Percentiles rank a stretch among this genome's conserved stretches.
Evolutionary conservation across 2,113 vertebrate species (phyloP).

Genomic region (Catharus fuscescens): DNA sequence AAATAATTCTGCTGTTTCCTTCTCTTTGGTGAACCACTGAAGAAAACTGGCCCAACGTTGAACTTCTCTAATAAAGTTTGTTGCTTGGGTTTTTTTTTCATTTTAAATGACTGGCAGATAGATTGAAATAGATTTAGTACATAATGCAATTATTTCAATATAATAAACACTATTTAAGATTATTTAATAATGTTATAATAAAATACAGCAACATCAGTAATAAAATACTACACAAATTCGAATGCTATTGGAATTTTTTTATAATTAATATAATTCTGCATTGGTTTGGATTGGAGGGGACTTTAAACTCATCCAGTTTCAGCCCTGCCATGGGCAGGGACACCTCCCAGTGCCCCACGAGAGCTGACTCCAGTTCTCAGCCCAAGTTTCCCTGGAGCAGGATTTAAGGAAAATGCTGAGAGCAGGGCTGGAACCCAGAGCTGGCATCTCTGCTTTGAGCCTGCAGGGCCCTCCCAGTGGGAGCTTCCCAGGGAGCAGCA

Average conservation of each 20-base stretch:
- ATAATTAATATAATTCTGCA: background rate
- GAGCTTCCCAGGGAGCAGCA: background rate
- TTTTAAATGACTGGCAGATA: background rate
- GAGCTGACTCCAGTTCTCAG: accelerated
- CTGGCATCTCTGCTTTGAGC: background rate
- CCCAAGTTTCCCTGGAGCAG: background rate
- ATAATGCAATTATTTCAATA: background rate
- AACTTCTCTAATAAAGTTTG: background rate
- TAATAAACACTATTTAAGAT: background rate
- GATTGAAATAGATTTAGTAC: background rate
- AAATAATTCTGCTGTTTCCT: background rate
- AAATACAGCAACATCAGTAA: background rate
- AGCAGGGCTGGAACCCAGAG: accelerated
- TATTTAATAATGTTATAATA: background rate
- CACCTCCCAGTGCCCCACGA: background rate
- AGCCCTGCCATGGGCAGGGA: background rate
- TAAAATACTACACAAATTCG: accelerated
- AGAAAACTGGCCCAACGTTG: background rate
- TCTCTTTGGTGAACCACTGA: background rate
- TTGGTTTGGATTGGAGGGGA: background rate
- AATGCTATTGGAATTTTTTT: accelerated
- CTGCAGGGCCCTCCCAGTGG: background rate
- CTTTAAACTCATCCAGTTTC: accelerated
- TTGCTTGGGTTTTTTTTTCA: background rate
- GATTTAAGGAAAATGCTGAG: accelerated